Evolutionary conservation across 1,140 invertebrate species (phyloP).

Genomic region (Saccostrea glomerata): DNA sequence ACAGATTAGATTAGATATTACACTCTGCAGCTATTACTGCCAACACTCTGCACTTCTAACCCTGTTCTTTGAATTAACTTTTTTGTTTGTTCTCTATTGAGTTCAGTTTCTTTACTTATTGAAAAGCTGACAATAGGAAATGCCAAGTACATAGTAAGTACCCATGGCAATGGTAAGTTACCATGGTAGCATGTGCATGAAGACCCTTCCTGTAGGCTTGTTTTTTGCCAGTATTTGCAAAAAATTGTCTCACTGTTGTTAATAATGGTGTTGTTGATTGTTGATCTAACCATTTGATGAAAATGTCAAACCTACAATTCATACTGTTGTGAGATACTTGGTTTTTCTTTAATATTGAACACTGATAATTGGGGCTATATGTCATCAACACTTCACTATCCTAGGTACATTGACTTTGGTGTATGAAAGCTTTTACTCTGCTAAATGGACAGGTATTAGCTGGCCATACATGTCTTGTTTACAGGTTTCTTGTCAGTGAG

Average conservation of each 20-base stretch:
- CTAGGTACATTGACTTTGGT: too few species aligned
- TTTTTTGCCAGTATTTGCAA: background rate
- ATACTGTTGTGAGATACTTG: background rate
- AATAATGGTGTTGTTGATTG: background rate
- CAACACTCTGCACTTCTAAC: constrained; percentile 20
- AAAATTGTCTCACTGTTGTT: background rate
- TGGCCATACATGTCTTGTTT: too few species aligned
- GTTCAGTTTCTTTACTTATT: constrained; percentile 12
- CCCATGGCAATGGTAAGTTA: constrained; percentile 23
- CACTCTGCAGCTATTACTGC: background rate
- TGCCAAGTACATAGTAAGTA: constrained; percentile 36
- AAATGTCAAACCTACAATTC: background rate
- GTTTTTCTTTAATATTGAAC: background rate
- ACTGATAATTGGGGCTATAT: too few species aligned
- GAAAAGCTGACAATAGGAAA: constrained; percentile 33
- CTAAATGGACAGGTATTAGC: too few species aligned
- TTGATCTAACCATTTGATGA: background rate
- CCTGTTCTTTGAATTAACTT: background rate
- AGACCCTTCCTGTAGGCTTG: background rate
- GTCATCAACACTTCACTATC: too few species aligned
- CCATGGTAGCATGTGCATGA: constrained; percentile 29
- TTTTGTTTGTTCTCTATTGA: constrained; percentile 20
- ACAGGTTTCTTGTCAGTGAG: too few species aligned
- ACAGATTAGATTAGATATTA: background rate
- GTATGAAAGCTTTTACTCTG: too few species aligned